Conservation (phyloP, 2,888 invertebrate species). For the Beris chalybata region DNA sequence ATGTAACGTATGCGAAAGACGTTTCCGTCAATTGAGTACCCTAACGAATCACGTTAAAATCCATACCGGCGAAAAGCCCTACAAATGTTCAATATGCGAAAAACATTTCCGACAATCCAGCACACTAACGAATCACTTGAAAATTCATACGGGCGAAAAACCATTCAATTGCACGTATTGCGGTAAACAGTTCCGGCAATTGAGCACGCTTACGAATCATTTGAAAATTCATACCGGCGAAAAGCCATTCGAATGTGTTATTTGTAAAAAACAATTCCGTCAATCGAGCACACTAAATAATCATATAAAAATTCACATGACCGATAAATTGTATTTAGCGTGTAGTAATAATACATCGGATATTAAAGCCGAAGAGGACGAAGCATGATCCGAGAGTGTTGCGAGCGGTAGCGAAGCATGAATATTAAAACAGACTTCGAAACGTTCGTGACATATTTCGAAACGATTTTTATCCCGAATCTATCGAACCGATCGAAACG, state of each 20-base stretch:
- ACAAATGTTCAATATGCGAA: constrained; percentile 57
- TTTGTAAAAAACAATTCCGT: constrained; percentile 56
- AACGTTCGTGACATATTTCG: too few species aligned
- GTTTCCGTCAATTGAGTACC: constrained; percentile 56
- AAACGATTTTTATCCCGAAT: too few species aligned
- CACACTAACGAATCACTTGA: constrained; percentile 56
- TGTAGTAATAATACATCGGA: constrained; percentile 43
- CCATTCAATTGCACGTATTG: constrained; percentile 56
- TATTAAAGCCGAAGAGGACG: constrained; percentile 56
- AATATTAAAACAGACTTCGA: too few species aligned
- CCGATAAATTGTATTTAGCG: constrained; percentile 56
- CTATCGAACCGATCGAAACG: too few species aligned
- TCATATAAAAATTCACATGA: constrained; percentile 56
- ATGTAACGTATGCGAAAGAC: constrained; percentile 56
- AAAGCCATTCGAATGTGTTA: constrained; percentile 56
- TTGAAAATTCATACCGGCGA: constrained; percentile 57
- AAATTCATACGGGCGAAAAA: constrained; percentile 57
- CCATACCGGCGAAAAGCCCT: constrained; percentile 56
- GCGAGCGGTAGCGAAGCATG: too few species aligned
- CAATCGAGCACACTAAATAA: constrained; percentile 57
- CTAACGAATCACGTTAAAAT: constrained; percentile 57
- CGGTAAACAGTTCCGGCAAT: constrained; percentile 56
- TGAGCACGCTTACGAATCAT: constrained; percentile 52
- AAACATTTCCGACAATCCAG: constrained; percentile 57
- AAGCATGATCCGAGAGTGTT: constrained; percentile 24